Evolutionary conservation across 2,113 vertebrate species (phyloP).

Genomic region (Phycodurus eques): DNA sequence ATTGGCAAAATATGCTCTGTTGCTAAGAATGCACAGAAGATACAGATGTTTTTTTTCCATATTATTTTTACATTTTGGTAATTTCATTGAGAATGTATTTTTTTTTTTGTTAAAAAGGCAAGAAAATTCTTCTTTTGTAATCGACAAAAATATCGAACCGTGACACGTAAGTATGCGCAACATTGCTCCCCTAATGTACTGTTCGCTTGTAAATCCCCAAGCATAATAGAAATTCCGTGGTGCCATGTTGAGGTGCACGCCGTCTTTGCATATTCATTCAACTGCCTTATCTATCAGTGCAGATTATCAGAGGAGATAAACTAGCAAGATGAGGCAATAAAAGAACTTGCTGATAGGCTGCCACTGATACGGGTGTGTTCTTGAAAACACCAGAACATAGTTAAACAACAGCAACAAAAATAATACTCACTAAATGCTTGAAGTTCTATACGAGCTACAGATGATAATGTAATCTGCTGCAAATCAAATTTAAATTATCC

Average conservation of each 20-base stretch:
- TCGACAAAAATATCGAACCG: too few species aligned
- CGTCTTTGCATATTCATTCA: conserved; percentile 76
- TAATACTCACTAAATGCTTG: conserved; percentile 44
- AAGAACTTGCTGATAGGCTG: conserved; percentile 65
- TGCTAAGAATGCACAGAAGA: too few species aligned
- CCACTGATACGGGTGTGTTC: conserved; percentile 54
- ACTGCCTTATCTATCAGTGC: conserved; percentile 74
- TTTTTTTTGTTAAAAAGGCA: too few species aligned
- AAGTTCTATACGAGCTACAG: conserved; percentile 34
- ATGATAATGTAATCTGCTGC: conserved; percentile 25
- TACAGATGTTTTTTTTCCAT: too few species aligned
- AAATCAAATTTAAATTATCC: conserved; percentile 41
- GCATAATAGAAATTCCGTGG: conserved; percentile 64
- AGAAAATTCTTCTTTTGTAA: too few species aligned
- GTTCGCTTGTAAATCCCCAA: conserved; percentile 59
- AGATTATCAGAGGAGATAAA: conserved; percentile 75
- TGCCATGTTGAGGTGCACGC: conserved; percentile 54
- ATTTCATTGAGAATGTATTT: too few species aligned
- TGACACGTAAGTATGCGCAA: too few species aligned
- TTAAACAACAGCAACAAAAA: conserved; percentile 47
- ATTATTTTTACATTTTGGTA: too few species aligned
- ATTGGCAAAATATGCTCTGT: too few species aligned
- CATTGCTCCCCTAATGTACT: conserved; percentile 61
- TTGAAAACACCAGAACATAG: conserved; percentile 60
- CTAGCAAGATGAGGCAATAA: conserved; percentile 72